These are phyloP conservation scores for Oryzias curvinotus DNA, from an alignment of 2,113 vertebrate genomes.

Conservation along the genomic window DNA sequence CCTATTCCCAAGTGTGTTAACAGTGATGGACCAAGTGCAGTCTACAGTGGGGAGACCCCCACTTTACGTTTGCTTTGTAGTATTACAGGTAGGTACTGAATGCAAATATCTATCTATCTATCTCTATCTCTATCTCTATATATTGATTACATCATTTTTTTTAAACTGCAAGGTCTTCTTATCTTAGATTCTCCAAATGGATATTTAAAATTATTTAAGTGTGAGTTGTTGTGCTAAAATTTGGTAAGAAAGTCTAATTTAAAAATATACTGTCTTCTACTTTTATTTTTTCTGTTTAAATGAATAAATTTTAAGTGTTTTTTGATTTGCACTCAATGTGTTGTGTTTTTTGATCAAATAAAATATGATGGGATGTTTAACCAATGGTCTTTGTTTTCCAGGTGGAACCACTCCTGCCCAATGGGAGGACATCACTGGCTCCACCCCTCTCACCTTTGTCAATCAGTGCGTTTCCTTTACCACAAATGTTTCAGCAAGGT, in stretches of 20 bases:
- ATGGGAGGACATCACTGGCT: constrained; percentile 99
- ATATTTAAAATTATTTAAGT: too few species aligned
- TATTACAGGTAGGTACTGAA: constrained; percentile 85
- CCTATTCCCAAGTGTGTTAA: constrained; percentile 90
- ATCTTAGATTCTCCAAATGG: too few species aligned
- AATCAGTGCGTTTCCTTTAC: constrained; percentile 99
- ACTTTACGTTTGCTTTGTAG: constrained; percentile 94
- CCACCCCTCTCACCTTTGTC: constrained; percentile 93
- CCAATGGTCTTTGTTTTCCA: constrained; percentile 59
- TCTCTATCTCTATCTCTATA: not conserved
- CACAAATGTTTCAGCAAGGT: constrained; percentile 98
- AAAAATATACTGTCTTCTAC: not conserved
- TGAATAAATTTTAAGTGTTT: not conserved
- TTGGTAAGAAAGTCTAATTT: too few species aligned
- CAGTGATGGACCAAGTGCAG: constrained; percentile 79
- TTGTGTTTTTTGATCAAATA: too few species aligned
- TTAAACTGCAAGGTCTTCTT: too few species aligned
- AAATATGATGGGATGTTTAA: too few species aligned
- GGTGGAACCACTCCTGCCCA: constrained; percentile 97
- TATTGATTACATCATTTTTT: too few species aligned
- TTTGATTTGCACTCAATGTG: too few species aligned
- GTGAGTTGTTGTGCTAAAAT: not conserved
- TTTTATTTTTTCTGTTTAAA: not conserved
- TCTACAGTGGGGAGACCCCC: constrained; percentile 87
- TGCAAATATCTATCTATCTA: not conserved